Evolutionary conservation across 2,113 vertebrate species (phyloP).

Genomic region (Speoplatyrhinus poulsoni): DNA sequence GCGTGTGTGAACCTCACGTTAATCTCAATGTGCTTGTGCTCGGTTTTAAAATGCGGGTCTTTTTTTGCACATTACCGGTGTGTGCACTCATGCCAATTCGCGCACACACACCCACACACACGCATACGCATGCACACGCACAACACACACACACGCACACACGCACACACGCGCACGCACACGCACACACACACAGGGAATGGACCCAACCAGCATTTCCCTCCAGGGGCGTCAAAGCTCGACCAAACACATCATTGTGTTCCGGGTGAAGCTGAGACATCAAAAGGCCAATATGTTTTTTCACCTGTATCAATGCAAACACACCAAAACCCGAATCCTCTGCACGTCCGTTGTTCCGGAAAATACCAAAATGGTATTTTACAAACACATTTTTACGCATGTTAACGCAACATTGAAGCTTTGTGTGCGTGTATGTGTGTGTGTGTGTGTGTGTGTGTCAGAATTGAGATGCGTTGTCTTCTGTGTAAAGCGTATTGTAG

Average conservation of each 20-base stretch:
- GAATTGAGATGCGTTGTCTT: background rate
- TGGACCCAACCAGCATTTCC: slow-evolving; percentile 72
- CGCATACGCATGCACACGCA: background rate
- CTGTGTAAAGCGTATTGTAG: slow-evolving; percentile 14
- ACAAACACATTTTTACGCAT: background rate
- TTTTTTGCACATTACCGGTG: background rate
- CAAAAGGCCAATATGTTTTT: slow-evolving; percentile 50
- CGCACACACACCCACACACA: background rate
- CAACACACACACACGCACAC: background rate
- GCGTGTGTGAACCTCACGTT: background rate
- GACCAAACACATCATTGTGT: slow-evolving; percentile 71
- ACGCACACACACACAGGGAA: slow-evolving; percentile 44
- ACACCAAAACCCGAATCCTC: background rate
- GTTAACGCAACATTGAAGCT: background rate
- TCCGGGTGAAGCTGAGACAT: slow-evolving; percentile 58
- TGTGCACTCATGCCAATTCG: background rate
- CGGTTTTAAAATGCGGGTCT: too few species aligned
- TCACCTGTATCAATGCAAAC: slow-evolving; percentile 11
- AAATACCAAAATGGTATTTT: slow-evolving; percentile 16
- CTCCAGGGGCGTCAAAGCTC: slow-evolving; percentile 72
- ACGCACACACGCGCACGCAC: background rate
- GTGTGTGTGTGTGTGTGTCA: background rate
- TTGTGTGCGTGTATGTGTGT: background rate
- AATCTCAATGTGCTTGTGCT: background rate
- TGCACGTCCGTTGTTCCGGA: background rate